A percentile compares a stretch with the other conserved stretches of the same genome.
phyloP scores from a whole-genome alignment of 2,888 invertebrate genomes.

The Thereva unica region DNA sequence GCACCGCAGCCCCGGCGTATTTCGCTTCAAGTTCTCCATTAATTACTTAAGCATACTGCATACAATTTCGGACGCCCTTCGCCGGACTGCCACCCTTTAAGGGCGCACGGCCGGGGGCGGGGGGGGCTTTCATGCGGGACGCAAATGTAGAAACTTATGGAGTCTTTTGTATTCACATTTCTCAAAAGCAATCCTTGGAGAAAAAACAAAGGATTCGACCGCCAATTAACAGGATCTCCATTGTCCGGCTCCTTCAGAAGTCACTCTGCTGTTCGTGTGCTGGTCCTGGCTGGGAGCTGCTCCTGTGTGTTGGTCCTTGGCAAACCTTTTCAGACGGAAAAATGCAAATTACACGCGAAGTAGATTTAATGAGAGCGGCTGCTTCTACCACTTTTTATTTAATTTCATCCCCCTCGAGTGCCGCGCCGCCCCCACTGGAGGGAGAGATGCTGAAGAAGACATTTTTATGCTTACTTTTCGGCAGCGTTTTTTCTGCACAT shows the following conservation, averaged over 20 bases:
- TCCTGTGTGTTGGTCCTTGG: constrained; percentile 30
- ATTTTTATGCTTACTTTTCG: too few relatives aligned
- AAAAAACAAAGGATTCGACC: constrained; percentile 35
- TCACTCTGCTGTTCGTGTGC: constrained; percentile 6
- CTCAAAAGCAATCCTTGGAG: constrained; percentile 3
- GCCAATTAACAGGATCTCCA: constrained; percentile 34
- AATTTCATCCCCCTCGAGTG: constrained; percentile 23
- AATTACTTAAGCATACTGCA: too few relatives aligned
- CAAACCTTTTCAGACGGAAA: constrained; percentile 35
- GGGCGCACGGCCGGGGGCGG: too few relatives aligned
- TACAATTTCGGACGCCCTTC: too few relatives aligned
- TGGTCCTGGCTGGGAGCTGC: constrained; percentile 8
- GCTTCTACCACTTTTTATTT: constrained; percentile 33
- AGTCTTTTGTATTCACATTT: neutral
- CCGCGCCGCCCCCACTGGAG: too few relatives aligned
- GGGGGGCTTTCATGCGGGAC: too few relatives aligned
- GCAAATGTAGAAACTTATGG: neutral
- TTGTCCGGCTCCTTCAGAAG: constrained; percentile 21
- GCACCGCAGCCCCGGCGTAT: too few relatives aligned
- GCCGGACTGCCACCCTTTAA: too few relatives aligned
- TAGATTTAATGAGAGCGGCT: constrained; percentile 33
- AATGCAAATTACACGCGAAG: constrained; percentile 35
- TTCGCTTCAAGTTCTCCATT: too few relatives aligned
- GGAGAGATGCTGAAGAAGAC: too few relatives aligned
- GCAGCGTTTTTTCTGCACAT: too few relatives aligned